Base-by-base conservation (phyloP, 2,797 vertebrate species). In the Myotis findleyi region DNA sequence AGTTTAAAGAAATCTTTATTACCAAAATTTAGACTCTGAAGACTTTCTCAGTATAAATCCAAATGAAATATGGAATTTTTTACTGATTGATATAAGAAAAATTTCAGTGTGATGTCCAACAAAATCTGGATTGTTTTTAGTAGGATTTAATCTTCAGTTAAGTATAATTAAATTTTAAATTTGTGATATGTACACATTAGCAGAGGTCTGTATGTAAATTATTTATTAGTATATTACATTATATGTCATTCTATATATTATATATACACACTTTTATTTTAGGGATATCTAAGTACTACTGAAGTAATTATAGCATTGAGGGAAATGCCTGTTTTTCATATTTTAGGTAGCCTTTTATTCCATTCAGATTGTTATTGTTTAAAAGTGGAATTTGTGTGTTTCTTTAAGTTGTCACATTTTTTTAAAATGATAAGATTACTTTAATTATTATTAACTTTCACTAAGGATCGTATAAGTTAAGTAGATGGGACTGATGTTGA, bases 121-220 rank as follows among this genome's bases (percentile, higher is more conserved):
- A 55, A 20, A 13, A 69, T 89, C 3, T 38, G 72, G 87, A 69
- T 66, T 77, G 71, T 72, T 90, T 92, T 85, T 30, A 93, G 85
- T 90, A 72, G 23, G 83, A 76, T 92, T 92, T 94, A 91, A 57
- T 91, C 23, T 94, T 92, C 6, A 85, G 44, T 55, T 79, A 95
- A 72, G 6, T 49, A 10, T 91, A 47, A 57, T 2, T 92, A 68
- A 30, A 66, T 80, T 89, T 82, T 53, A 93, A 53, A 66, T 91
- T 77, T 87, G 81, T 30, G 83, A 0, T 68, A 7, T 7, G 17
- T 59, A 59, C n/a, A 57, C 17, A n/a, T 12, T 92, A 86, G 27
- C 5, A 73, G 36, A 82, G 33, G 55, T 92, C 75, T 95, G 11
- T 87, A 47, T 44, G 36, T 68, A 76, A 82, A 47, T 92, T 92